These are phyloP conservation scores for Cenopis cana DNA, from an alignment of 2,888 invertebrate species.

Conservation along the genomic window DNA sequence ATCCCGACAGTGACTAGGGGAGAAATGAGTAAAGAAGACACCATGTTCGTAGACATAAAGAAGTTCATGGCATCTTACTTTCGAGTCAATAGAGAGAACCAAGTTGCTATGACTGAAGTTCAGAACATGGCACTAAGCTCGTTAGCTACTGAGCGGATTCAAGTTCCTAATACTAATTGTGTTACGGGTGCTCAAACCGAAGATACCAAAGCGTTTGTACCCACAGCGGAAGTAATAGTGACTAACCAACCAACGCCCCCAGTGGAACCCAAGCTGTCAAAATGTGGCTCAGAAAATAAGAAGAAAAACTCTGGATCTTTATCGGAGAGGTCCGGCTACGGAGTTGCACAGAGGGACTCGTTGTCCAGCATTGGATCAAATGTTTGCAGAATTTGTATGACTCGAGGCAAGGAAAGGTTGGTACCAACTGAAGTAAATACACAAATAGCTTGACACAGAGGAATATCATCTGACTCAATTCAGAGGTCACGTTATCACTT, in stretches of 20 bases:
- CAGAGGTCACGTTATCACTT: too few species aligned
- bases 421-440: slow-evolving; percentile 24
- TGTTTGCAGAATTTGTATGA: slow-evolving; percentile 88
- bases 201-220: background rate
- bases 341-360: slow-evolving; percentile 69
- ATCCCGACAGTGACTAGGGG: slow-evolving; percentile 60
- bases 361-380: slow-evolving; percentile 84
- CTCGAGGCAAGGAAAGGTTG: slow-evolving; percentile 76
- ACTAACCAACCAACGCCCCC: slow-evolving; percentile 50
- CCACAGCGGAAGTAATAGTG: slow-evolving; percentile 64
- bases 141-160: slow-evolving; percentile 51
- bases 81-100: slow-evolving; percentile 63
- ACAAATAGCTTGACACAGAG: too few species aligned
- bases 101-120: slow-evolving; percentile 55
- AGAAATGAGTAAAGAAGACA: slow-evolving; percentile 54
- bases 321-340: slow-evolving; percentile 70
- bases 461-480: too few species aligned
- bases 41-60: slow-evolving; percentile 69
- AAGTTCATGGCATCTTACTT: slow-evolving; percentile 76
- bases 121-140: slow-evolving; percentile 54
- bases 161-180: slow-evolving; percentile 57
- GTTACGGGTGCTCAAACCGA: slow-evolving; percentile 55
- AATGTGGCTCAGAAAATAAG: slow-evolving; percentile 57
- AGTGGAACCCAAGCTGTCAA: slow-evolving; percentile 62
- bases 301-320: slow-evolving; percentile 68